phyloP scores from a whole-genome alignment of 2,888 invertebrate species.

The Drosophila sordidapex region DNA sequence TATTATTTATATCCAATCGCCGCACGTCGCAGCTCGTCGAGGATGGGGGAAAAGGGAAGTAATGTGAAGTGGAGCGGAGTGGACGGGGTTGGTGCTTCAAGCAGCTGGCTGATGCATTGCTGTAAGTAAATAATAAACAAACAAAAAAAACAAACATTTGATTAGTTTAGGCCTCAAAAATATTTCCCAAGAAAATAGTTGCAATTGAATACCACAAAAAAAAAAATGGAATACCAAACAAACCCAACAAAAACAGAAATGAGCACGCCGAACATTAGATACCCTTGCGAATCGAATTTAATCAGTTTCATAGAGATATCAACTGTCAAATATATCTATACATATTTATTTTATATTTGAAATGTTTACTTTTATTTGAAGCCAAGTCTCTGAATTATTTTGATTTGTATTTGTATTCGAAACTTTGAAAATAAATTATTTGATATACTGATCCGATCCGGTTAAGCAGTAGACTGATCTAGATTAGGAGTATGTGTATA shows the following conservation, averaged over 20 bases:
- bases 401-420: not conserved
- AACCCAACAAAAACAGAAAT: conserved; percentile 1
- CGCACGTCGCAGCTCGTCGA: conserved; percentile 5
- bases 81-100: conserved; percentile 36
- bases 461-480: not conserved
- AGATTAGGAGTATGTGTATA: not conserved
- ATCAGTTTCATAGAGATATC: not conserved
- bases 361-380: not conserved
- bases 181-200: conserved; percentile 43
- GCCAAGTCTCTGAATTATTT: not conserved
- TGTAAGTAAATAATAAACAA: conserved; percentile 36
- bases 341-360: not conserved
- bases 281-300: not conserved
- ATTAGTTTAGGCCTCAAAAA: conserved; percentile 21
- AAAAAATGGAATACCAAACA: not conserved
- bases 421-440: not conserved
- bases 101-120: conserved; percentile 64
- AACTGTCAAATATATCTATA: not conserved
- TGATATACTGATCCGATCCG: not conserved
- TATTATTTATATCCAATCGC: conserved; percentile 11
- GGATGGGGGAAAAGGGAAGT: not conserved
- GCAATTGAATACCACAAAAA: conserved; percentile 5
- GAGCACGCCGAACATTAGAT: not conserved
- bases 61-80: not conserved
- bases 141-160: conserved; percentile 19